Base-by-base conservation (phyloP, 2,797 vertebrate genomes). In the Bradypodion ventrale region DNA sequence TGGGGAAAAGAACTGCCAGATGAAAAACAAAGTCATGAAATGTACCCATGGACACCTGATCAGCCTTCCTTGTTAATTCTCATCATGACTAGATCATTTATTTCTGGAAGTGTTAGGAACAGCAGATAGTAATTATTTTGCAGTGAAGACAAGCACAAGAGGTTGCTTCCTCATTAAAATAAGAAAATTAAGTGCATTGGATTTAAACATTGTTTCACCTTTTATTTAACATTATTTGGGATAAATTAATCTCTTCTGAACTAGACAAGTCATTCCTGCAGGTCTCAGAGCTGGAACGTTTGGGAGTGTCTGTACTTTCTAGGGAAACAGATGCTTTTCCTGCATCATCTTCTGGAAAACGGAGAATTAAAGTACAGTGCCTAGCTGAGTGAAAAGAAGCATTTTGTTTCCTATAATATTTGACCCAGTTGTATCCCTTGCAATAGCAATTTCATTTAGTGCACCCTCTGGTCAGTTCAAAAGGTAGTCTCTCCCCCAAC, bases 61-160 rank as follows among this genome's bases (percentile, higher is more conserved):
- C 86, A 91, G 35, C 65, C 25, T 6, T 89, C 75, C 89, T 90
- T 91, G 85, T 87, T 93, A 91, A 90, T 92, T 92, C 84, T 89
- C 87, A 78, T 88, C 85, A 80, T 78, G 69, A 88, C 78, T 76
- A 83, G 87, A 90, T 78, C 49, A 80, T 91, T 92, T 93, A 86
- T 92, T 93, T 90, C 85, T 90, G 78, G 66, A 91, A 90, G 78
- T 91, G 75, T 90, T 92, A 88, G 84, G 85, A 93, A 90, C 65
- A 89, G 85, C 82, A 90, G 88, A 92, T 79, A 90, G 75, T 78
- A 91, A 94, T 94, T 93, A 93, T 88, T 85, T 83, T 83, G 79
- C 87, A 86, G 87, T 83, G 62, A 85, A 90, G 75, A 65, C 86
- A 35, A 93, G 89, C 82, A 62, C 88, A 89, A 87, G 16, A 69